Evolutionary conservation across 2,113 vertebrate species (phyloP).

Genomic region (Colistium nudipinnis): DNA sequence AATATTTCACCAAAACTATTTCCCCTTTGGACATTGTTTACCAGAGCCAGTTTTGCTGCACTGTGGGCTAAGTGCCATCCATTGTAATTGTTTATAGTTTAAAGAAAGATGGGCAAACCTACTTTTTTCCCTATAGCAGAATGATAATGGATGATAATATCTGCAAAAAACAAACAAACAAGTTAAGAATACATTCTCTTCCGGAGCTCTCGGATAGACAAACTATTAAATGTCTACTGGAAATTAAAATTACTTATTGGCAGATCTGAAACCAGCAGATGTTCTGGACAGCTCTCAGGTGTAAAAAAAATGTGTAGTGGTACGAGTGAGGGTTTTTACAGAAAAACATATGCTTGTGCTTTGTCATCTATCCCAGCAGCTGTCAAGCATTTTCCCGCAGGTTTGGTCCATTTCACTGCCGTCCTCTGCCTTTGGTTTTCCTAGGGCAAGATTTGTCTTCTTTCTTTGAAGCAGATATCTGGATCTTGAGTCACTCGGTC

Average conservation of each 20-base stretch:
- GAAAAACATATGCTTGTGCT: background rate
- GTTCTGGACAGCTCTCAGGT: slow-evolving; percentile 7
- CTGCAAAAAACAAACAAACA: too few relatives aligned
- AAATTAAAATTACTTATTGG: background rate
- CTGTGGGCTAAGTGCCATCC: too few relatives aligned
- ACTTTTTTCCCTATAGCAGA: too few relatives aligned
- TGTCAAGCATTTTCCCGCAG: slow-evolving; percentile 34
- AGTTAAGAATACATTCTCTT: background rate
- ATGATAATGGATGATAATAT: too few relatives aligned
- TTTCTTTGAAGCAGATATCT: slow-evolving; percentile 45
- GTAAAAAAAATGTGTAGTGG: background rate
- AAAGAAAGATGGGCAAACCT: too few relatives aligned
- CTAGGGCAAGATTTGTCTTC: slow-evolving; percentile 12
- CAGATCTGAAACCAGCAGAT: background rate
- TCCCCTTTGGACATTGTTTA: too few relatives aligned
- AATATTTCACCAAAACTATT: too few relatives aligned
- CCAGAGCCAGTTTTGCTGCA: too few relatives aligned
- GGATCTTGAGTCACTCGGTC: slow-evolving; percentile 50
- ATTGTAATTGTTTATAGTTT: too few relatives aligned
- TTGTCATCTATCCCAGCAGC: slow-evolving; percentile 38
- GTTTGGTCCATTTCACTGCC: slow-evolving; percentile 31
- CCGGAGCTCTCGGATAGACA: background rate
- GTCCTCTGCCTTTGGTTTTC: slow-evolving; percentile 29
- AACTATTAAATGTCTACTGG: background rate
- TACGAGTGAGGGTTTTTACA: background rate